Evolutionary conservation across 2,797 vertebrate species (phyloP).

Genomic region (Periophthalmus magnuspinnatus): DNA sequence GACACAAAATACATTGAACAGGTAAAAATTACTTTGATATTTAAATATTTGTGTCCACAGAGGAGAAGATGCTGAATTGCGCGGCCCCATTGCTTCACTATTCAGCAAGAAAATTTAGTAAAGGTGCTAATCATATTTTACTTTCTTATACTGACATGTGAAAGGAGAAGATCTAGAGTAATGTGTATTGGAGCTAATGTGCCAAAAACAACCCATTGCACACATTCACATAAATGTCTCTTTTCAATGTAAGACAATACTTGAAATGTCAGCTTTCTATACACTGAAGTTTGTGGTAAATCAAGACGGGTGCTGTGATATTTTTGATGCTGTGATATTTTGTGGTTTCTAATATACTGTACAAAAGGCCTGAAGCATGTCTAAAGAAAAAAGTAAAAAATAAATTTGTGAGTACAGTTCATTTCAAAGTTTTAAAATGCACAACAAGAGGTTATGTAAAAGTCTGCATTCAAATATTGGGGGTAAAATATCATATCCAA

Average conservation of each 20-base stretch:
- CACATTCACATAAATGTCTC: background rate
- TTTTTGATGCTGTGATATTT: background rate
- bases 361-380: background rate
- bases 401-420: background rate
- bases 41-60: constrained; percentile 43
- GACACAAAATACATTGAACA: background rate
- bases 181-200: constrained; percentile 33
- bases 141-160: constrained; percentile 49
- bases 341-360: background rate
- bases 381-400: background rate
- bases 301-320: background rate
- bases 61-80: constrained; percentile 43
- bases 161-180: constrained; percentile 29
- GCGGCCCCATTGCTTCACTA: constrained; percentile 55
- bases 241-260: background rate
- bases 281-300: background rate
- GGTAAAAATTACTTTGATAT: background rate
- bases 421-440: too few species aligned
- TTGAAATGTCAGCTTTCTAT: background rate
- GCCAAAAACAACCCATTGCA: constrained; percentile 38
- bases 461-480: background rate
- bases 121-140: constrained; percentile 52
- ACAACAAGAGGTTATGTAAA: too few species aligned
- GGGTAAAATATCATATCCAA: too few species aligned
- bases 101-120: constrained; percentile 51